Evolutionary conservation across 92 coral and sea anemone genomes (phyloP), one percentile per base, ranked within the genome.

Genomic region (Epizoanthus rinbou): DNA sequence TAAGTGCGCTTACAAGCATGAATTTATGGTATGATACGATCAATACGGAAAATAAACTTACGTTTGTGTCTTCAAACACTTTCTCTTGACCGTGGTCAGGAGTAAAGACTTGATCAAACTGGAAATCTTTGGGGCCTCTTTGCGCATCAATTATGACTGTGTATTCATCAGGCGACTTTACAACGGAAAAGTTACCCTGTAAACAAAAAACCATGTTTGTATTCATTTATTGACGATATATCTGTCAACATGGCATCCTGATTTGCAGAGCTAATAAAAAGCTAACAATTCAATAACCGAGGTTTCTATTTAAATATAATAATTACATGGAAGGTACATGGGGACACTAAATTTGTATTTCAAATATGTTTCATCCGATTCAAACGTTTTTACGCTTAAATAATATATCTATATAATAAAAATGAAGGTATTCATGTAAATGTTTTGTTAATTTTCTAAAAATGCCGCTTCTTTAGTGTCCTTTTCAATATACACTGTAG

Each of bases 91-190:
- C 95, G 37, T 92, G 93, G 0, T 96, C 98, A 59, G 97, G 96
- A 14, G 90, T 85, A 74, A 95, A 95, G n/a, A 96, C 82, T 76
- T 90, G 94, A 80, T 96, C 99, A 82, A 93, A 96, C 62, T 96
- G 98, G 73, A 96, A 96, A 87, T 96, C 99, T 79, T 87, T 97
- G 39, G 98, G 95, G 45, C 99, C 99, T 21, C 98, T 87, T 19
- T 56, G 84, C 2, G 99, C 89, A 69, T 88, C 88, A 11, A 97
- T 94, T 25, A 92, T 70, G 63, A 94, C 79, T 64, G 90, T 85
- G 93, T 97, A 97, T 43, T 97, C 99, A 71, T 97, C 99, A 0
- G 99, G 99, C 2, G 99, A 97, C 79, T 94, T 97, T 75, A 92
- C 79, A 14, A 94, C 94, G n/a, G 95, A 88, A 81, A 80, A 89